phyloP scores from a whole-genome alignment of 2,888 invertebrate genomes.

The Girardia tigrina region DNA sequence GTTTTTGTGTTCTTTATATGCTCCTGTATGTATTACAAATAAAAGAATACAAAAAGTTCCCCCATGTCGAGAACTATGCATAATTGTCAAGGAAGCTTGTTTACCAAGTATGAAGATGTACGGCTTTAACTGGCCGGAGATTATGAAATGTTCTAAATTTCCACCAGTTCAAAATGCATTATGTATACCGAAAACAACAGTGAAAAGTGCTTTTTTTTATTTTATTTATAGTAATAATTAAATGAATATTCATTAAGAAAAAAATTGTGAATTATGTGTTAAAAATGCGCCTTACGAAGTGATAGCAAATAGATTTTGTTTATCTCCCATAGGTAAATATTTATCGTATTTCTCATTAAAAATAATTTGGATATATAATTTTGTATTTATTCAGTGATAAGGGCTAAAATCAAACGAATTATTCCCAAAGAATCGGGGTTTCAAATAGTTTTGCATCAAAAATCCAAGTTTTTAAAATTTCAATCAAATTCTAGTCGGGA shows the following conservation, averaged over 20 bases:
- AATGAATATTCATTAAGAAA: neutral
- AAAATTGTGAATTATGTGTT: conserved; percentile 24
- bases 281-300: conserved; percentile 32
- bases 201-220: neutral
- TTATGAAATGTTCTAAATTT: conserved; percentile 73
- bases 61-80: conserved; percentile 76
- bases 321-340: conserved; percentile 30
- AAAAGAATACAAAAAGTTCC: conserved; percentile 69
- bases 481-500: neutral
- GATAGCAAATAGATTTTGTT: conserved; percentile 31
- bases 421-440: neutral
- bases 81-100: conserved; percentile 63
- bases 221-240: neutral
- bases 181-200: conserved; percentile 16
- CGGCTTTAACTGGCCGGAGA: conserved; percentile 80
- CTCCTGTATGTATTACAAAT: conserved; percentile 87
- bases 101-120: conserved; percentile 75
- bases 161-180: conserved; percentile 52
- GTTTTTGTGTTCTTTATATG: conserved; percentile 79
- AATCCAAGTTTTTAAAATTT: conserved; percentile 6
- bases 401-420: conserved; percentile 7
- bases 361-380: too few relatives aligned
- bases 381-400: neutral
- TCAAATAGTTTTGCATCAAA: neutral
- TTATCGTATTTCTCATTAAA: neutral